phyloP scores from a whole-genome alignment of 2,797 vertebrate genomes.

The Parauchenoglanis punctatus region DNA sequence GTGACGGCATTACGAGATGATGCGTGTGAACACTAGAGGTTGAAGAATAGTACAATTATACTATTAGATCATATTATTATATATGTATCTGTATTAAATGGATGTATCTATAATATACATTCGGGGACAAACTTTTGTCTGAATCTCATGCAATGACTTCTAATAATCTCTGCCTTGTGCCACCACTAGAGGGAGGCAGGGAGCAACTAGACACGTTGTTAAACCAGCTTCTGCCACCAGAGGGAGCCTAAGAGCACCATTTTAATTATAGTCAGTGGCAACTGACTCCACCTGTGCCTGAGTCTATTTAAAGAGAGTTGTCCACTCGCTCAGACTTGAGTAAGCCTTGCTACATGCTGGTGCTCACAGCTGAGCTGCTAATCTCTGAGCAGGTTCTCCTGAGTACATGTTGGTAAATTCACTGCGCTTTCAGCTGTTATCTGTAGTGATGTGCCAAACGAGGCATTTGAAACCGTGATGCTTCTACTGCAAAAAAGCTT shows the following conservation, averaged over 20 bases:
- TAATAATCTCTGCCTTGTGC: too few relatives aligned
- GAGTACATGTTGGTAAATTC: too few relatives aligned
- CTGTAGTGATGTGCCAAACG: too few relatives aligned
- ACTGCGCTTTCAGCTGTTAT: too few relatives aligned
- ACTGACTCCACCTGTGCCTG: neutral
- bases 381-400: too few relatives aligned
- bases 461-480: too few relatives aligned
- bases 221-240: neutral
- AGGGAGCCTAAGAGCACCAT: neutral
- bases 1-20: conserved; percentile 71
- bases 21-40: neutral
- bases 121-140: too few relatives aligned
- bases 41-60: neutral
- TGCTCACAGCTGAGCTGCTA: too few relatives aligned
- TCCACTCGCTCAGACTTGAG: neutral
- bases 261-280: neutral
- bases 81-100: neutral
- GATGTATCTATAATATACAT: too few relatives aligned
- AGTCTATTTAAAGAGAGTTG: neutral
- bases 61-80: neutral
- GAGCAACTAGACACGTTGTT: neutral
- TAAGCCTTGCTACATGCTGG: neutral
- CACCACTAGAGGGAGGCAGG: neutral
- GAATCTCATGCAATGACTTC: too few relatives aligned
- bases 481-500: too few relatives aligned